phyloP scores from a whole-genome alignment of 2,113 vertebrate genomes.

The Emydura subglobosa region DNA sequence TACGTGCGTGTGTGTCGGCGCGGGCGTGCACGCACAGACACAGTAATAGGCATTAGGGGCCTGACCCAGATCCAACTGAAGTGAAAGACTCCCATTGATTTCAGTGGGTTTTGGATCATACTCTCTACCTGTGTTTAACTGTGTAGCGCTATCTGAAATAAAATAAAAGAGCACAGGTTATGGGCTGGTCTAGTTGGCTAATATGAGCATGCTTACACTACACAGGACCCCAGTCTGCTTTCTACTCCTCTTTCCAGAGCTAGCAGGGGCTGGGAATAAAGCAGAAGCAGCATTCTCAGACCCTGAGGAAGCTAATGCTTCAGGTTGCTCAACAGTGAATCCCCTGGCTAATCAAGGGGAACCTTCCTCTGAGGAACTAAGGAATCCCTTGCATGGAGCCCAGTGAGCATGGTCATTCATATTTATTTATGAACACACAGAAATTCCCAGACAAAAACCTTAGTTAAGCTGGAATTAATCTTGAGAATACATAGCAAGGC shows the following conservation, averaged over 20 bases:
- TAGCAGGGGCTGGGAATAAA: background rate
- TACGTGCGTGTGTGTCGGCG: no score
- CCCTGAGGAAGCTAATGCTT: background rate
- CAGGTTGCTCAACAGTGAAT: background rate
- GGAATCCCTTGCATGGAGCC: background rate
- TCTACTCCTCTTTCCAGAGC: background rate
- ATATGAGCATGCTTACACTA: background rate
- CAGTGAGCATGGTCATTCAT: background rate
- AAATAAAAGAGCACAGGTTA: background rate
- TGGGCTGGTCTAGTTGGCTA: background rate
- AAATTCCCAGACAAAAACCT: background rate
- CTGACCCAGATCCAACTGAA: background rate
- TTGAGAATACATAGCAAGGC: background rate
- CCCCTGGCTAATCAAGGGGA: background rate
- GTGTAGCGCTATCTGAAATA: background rate
- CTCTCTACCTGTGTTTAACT: background rate
- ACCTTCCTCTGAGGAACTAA: background rate
- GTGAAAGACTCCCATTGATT: background rate
- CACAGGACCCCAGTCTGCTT: background rate
- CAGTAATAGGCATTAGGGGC: background rate
- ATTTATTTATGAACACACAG: background rate
- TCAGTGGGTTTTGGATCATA: background rate
- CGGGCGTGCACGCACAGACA: background rate
- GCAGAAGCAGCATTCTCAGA: background rate
- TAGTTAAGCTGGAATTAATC: background rate